These are phyloP conservation scores for Rhizoglyphus robini DNA, from an alignment of 1,140 invertebrate species.

Conservation along the genomic window DNA sequence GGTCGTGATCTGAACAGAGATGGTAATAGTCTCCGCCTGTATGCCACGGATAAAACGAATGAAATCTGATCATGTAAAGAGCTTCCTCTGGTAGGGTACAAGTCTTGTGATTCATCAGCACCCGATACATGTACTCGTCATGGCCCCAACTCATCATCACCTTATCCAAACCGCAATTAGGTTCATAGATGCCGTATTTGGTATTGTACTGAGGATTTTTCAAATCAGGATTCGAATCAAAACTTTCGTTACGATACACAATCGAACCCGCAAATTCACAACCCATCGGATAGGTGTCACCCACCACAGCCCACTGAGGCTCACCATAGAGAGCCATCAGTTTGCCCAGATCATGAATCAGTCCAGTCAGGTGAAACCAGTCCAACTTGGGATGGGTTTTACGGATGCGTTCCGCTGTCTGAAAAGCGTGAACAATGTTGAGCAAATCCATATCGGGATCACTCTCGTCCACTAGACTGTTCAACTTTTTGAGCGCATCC, in stretches of 20 bases:
- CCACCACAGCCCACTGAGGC: slow-evolving; percentile 87
- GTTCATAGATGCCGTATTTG: slow-evolving; percentile 74
- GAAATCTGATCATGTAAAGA: slow-evolving; percentile 64
- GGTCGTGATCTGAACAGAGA: slow-evolving; percentile 56
- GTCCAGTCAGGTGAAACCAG: slow-evolving; percentile 86
- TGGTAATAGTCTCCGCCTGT: slow-evolving; percentile 65
- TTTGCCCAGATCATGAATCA: slow-evolving; percentile 81
- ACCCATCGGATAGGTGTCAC: slow-evolving; percentile 89
- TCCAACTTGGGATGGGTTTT: slow-evolving; percentile 65
- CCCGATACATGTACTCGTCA: slow-evolving; percentile 79
- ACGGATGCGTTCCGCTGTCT: slow-evolving; percentile 85
- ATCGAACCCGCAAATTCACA: slow-evolving; percentile 69
- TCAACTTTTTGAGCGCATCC: slow-evolving; percentile 71
- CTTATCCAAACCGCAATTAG: slow-evolving; percentile 74
- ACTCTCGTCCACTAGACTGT: slow-evolving; percentile 79
- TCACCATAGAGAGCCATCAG: slow-evolving; percentile 86
- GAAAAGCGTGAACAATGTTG: slow-evolving; percentile 89
- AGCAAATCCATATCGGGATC: slow-evolving; percentile 83
- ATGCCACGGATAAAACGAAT: slow-evolving; percentile 94
- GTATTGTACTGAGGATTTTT: slow-evolving; percentile 45
- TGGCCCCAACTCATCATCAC: slow-evolving; percentile 92
- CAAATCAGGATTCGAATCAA: slow-evolving; percentile 62
- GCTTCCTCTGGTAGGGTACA: slow-evolving; percentile 64
- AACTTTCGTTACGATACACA: slow-evolving; percentile 70
- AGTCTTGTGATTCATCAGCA: slow-evolving; percentile 54